Evolutionary conservation across 37 sponge, comb jelly and placozoan species (phyloP).

Genomic region (Chondrosia reniformis): DNA sequence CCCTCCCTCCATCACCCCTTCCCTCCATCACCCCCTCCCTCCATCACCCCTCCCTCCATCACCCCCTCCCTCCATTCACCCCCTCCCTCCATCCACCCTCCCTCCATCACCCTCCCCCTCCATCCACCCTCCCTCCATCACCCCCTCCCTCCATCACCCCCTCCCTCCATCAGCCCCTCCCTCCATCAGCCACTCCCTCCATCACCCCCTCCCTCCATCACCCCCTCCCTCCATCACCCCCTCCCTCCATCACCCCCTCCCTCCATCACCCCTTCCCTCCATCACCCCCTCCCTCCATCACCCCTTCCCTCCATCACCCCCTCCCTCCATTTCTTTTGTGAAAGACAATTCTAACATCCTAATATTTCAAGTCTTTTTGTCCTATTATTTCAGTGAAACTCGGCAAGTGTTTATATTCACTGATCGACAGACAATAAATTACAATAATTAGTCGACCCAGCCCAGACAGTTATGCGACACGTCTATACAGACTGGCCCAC

Average conservation of each 20-base stretch:
- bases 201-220: background rate
- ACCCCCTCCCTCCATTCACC: background rate
- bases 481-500: too few species aligned
- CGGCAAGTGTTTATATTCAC: too few species aligned
- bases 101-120: background rate
- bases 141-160: conserved; percentile 7
- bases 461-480: too few species aligned
- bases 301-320: background rate
- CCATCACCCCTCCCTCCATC: background rate
- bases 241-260: background rate
- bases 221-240: conserved; percentile 21
- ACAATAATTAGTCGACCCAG: too few species aligned
- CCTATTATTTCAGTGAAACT: too few species aligned
- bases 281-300: conserved; percentile 29
- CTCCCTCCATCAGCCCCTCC: conserved; percentile 10
- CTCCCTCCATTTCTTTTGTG: too few species aligned
- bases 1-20: background rate
- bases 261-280: background rate
- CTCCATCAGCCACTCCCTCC: conserved; percentile 19
- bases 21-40: background rate
- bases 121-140: background rate
- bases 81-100: background rate
- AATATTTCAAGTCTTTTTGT: too few species aligned
- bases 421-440: too few species aligned
- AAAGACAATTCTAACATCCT: too few species aligned